Evolutionary conservation across 2,113 vertebrate species (phyloP), one percentile per base, ranked within the genome.

Genomic region (Plecotus auritus): DNA sequence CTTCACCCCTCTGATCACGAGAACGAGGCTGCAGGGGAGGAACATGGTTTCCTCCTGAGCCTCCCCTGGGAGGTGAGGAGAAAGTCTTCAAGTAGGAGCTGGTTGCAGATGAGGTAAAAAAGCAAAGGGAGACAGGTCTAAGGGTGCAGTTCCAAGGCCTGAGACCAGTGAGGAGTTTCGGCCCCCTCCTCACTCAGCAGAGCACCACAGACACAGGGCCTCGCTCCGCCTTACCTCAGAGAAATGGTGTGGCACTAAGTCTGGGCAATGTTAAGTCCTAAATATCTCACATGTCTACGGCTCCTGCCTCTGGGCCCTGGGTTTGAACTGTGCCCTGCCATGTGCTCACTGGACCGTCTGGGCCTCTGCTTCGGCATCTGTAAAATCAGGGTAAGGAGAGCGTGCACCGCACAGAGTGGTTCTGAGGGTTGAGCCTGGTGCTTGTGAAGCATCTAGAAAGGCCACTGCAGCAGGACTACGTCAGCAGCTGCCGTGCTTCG

Each of bases 341-440:
- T 0, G 1, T 20, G 32, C 37, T 88, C 12, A 5, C n/a, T 0
- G n/a, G 14, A 9, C 9, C 7, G 22, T 30, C 28, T 74, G 3
- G 49, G 69, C 10, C 26, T 54, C 30, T 0, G 4, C 51, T 66
- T 54, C 32, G 0, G 1, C 42, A 1, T 7, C 67, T 56, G 23
- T 42, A 42, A 30, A 40, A 40, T 9, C 16, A 32, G 90, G 66
- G 26, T 66, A 18, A 2, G 20, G 12, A 85, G 35, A 54, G 61
- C 17, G 61, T 13, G 2, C 0, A 4, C 49, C 20, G 30, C 47
- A 16, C 14, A 20, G 4, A 0, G 8, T 28, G 40, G 56, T n/a
- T 69, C 77, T 49, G 22, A 84, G 49, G 77, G 76, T 17, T 49
- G 77, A 30, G 14, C 11, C 59, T 16, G 42, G 47, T 64, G 4